phyloP scores from a whole-genome alignment of 2,113 vertebrate genomes.

The Rutilus rutilus region DNA sequence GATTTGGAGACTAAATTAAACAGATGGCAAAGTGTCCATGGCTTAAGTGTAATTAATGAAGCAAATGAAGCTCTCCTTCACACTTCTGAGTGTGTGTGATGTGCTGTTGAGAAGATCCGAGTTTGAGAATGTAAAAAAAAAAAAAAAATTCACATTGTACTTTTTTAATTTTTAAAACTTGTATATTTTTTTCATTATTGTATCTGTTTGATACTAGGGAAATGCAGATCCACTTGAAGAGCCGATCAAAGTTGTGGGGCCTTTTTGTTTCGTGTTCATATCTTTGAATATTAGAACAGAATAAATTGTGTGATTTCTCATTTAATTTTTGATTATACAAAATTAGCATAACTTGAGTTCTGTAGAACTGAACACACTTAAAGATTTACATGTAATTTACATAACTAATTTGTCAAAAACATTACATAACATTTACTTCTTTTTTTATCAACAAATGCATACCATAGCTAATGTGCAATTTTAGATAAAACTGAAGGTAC shows the following conservation, averaged over 20 bases:
- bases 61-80: conserved; percentile 36
- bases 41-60: conserved; percentile 59
- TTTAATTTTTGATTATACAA: neutral
- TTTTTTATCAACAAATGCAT: neutral
- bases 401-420: neutral
- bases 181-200: neutral
- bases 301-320: neutral
- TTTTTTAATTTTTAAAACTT: neutral
- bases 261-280: neutral
- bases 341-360: neutral
- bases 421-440: neutral
- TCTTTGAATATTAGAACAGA: neutral
- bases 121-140: neutral
- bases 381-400: neutral
- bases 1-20: conserved; percentile 42
- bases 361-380: neutral
- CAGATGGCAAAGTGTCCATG: conserved; percentile 56
- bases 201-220: neutral
- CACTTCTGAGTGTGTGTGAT: neutral
- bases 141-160: neutral
- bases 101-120: neutral
- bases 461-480: neutral
- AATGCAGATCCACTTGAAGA: neutral
- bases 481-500: neutral
- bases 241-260: neutral